These are phyloP conservation scores for Chloromyia formosa DNA, from an alignment of 2,888 invertebrate genomes.

Conservation along the genomic window DNA sequence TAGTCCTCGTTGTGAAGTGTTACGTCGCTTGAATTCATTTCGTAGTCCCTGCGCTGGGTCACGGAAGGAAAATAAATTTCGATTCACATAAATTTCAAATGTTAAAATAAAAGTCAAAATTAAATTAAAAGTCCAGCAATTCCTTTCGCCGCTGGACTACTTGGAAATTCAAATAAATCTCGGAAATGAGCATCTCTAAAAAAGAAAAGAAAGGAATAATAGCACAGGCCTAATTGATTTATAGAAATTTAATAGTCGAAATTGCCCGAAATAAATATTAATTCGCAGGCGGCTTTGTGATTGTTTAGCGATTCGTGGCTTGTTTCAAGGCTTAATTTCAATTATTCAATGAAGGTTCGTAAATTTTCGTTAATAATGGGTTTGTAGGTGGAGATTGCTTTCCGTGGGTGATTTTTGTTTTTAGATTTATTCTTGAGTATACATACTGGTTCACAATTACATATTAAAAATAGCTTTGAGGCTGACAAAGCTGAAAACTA, in stretches of 20 bases:
- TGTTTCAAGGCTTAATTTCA: not conserved
- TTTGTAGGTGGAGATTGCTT: too few relatives aligned
- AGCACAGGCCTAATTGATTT: conserved; percentile 10
- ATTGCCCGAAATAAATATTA: conserved; percentile 14
- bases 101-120: conserved; percentile 24
- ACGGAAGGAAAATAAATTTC: conserved; percentile 15
- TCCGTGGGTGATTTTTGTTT: too few relatives aligned
- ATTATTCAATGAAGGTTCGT: too few relatives aligned
- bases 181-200: conserved; percentile 7
- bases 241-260: conserved; percentile 17
- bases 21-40: too few relatives aligned
- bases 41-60: not conserved
- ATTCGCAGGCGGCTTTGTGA: not conserved
- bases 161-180: not conserved
- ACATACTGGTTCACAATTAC: too few relatives aligned
- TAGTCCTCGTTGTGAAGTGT: too few relatives aligned
- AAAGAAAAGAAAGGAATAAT: not conserved
- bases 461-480: too few relatives aligned
- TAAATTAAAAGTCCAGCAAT: conserved; percentile 13
- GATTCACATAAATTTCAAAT: conserved; percentile 15
- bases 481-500: too few relatives aligned
- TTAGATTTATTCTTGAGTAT: too few relatives aligned
- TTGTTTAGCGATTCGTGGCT: not conserved
- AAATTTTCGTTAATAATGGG: too few relatives aligned
- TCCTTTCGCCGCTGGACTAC: not conserved